Base-by-base conservation (phyloP, 2,888 invertebrate species). In the Drosophila infuscata region DNA sequence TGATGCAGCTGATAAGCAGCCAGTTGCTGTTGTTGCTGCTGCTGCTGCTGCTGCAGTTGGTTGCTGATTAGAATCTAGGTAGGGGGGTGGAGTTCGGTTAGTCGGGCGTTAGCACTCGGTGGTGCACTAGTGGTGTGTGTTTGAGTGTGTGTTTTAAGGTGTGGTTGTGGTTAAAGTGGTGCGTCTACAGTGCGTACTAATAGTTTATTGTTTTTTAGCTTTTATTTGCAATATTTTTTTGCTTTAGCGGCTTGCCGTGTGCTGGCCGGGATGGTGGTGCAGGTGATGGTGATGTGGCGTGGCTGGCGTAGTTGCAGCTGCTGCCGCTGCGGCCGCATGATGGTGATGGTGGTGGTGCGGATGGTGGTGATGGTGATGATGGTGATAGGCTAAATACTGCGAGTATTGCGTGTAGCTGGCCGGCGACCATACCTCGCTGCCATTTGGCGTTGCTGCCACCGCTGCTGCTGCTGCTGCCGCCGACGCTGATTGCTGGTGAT, bases 301-400 rank as follows among this genome's bases (percentile, higher is more conserved):
- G 54, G 80, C 53, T 67, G 82, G 67, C 62, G 60, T 58, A 69
- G 80, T 56, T 41, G 82, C 76, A 49, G 76, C 70, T 49, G 69
- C 63, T 41, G 77, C 81, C 63, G 85, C 57, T 30, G 57, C 57
- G 15, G 57, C 57, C 32, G 57, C 57, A 25, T 57, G 88, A 64
- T 82, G 88, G 81, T 91, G 91, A 83, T 92, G 92, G 66, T 81
- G 88, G 81, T 91, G 91, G 85, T 92, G 92, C 75, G 83, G 75
- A 80, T 89, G 88, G 70, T 89, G 90, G 73, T 86, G 90, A 70
- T 91, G 91, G 81, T 92, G 92, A 68, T 91, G 92, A 92, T 95
- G 95, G 94, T 95, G 94, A 94, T 95, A 94, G 92, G 94, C 94
- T 94, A 95, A 95, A 94, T 95, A 95, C 94, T 95, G 95, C 91